Evolutionary conservation across 2,888 invertebrate genomes (phyloP), one percentile per base, ranked within the genome.

Genomic region (Argyra leucocephala): DNA sequence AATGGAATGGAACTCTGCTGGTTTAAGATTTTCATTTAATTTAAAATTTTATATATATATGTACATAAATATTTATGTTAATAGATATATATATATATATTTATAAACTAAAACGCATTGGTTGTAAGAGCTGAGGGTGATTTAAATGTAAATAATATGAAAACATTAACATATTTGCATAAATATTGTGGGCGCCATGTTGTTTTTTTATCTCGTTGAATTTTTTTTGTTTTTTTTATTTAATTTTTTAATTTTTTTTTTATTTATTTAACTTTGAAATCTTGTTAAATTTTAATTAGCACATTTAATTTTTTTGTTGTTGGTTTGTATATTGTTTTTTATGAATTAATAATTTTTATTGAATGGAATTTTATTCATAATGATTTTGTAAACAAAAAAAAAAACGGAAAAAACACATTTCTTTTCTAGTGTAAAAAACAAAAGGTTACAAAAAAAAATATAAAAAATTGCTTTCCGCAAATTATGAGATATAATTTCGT

Each of bases 321-420:
- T 48, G 15, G 12, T 48, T 48, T 48, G n/a, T 18, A 18, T 48
- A 2, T 48, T 15, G 3, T 48, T 12, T 12, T 48, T 48, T 48
- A 48, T 48, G 48, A 48, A 48, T 48, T 48, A 48, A 48, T 12
- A 48, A 48, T 15, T 15, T n/a, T n/a, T 48, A n/a, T 48, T 48
- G 48, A 48, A 48, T 48, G 48, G 48, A 48, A 48, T 48, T 48
- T 48, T 48, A 48, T 48, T 48, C 18, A 48, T n/a, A 48, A 48
- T 48, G 18, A 18, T 48, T 48, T 15, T 18, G n/a, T 18, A 48
- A 1, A 48, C 48, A 48, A n/a, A 9, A 48, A 48, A 48, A 48
- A 18, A 18, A 48, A 48, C 12, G 18, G 18, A 48, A 31, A 31
- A 31, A 31, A 31, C 10, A 31, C 10, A 7, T 31, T 31, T 31